Conservation (phyloP, 2,113 vertebrate genomes). For the Chinchilla lanigera region DNA sequence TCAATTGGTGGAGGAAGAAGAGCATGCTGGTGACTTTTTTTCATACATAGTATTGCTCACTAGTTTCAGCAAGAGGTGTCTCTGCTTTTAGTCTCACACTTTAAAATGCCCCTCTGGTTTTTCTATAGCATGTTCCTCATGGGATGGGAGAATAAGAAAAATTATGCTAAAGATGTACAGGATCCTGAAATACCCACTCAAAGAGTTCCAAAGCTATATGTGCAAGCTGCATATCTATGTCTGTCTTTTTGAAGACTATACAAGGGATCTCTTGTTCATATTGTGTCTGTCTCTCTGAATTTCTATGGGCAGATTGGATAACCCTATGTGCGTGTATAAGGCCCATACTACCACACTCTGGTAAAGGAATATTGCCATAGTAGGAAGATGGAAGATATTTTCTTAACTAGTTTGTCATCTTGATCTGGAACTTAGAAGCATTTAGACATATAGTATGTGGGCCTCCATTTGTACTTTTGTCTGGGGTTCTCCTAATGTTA, state of each 20-base stretch:
- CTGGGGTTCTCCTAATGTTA: background rate
- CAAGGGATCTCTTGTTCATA: background rate
- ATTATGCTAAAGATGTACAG: background rate
- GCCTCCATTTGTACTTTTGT: constrained; percentile 27
- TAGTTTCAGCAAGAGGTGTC: background rate
- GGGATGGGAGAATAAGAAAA: background rate
- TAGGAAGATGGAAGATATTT: background rate
- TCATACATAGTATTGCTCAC: background rate
- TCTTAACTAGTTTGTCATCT: constrained; percentile 21
- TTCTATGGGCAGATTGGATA: background rate
- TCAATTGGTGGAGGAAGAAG: background rate
- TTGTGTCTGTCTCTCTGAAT: background rate
- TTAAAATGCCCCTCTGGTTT: background rate
- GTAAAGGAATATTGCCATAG: background rate
- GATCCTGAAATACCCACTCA: too few relatives aligned
- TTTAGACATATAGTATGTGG: background rate
- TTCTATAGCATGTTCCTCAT: background rate
- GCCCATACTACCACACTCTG: background rate
- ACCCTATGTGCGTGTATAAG: background rate
- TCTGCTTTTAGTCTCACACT: background rate
- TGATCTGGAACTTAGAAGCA: constrained; percentile 32
- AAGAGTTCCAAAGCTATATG: background rate
- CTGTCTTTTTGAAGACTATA: background rate
- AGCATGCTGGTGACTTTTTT: background rate
- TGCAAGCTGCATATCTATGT: background rate